Conservation (phyloP, 2,888 invertebrate species). For the Zhuqinia jingwanae region DNA sequence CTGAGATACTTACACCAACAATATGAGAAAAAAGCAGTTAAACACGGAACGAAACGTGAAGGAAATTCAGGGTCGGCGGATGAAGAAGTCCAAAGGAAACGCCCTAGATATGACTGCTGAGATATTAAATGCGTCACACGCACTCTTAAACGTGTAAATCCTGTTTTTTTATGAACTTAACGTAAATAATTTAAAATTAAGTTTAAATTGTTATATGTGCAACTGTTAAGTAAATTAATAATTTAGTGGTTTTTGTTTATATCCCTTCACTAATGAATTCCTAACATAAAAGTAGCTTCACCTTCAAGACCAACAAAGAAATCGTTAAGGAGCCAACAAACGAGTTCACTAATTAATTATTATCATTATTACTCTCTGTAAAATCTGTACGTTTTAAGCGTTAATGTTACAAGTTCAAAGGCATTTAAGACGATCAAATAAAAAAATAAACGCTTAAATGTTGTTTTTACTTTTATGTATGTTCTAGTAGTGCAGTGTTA, state of each 20-base stretch:
- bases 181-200: background rate
- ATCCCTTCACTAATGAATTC: background rate
- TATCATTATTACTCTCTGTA: too few species aligned
- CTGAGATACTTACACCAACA: conserved; percentile 96
- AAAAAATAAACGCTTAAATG: conserved; percentile 23
- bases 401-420: conserved; percentile 19
- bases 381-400: too few species aligned
- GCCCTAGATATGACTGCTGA: conserved; percentile 67
- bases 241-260: background rate
- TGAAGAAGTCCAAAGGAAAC: conserved; percentile 73
- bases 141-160: background rate
- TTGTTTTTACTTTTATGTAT: conserved; percentile 21
- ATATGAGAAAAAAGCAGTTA: conserved; percentile 91
- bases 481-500: background rate
- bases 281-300: background rate
- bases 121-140: too few species aligned
- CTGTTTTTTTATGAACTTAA: background rate
- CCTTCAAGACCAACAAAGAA: conserved; percentile 6
- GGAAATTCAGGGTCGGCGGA: conserved; percentile 53
- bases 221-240: background rate
- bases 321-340: conserved; percentile 30
- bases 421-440: conserved; percentile 14
- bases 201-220: background rate
- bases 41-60: conserved; percentile 73
- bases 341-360: conserved; percentile 21